Evolutionary conservation across 1,140 invertebrate species (phyloP), one percentile per base, ranked within the genome.

Genomic region (Drosophila oshimai): DNA sequence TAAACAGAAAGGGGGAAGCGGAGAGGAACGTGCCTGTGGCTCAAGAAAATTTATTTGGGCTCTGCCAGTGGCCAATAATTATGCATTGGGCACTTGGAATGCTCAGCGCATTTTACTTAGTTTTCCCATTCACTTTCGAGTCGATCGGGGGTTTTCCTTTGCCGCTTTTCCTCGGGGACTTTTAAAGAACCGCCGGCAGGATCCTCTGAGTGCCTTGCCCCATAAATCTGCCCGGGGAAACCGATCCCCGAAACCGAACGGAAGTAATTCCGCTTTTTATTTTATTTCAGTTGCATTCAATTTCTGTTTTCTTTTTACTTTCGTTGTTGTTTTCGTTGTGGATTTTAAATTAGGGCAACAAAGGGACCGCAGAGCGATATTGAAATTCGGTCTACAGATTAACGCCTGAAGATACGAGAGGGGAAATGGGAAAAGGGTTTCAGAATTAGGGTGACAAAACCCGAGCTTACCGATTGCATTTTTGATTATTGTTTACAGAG

Each of bases 271-370:
- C 60, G 58, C 69, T 75, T 73, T 68, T 51, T 60, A 60, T 76
- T 81, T 50, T 60, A 42, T 28, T 70, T 39, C 24, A 49, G 41
- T 71, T 73, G 58, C 44, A 33, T 72, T 67, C 49, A 33, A 44
- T 51, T 54, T 53, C 20, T 17, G 28, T 42, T 49, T 62, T 24
- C 34, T 39, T 49, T 53, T 44, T 49, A 18, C 24, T 42, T 50
- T 47, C 34, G 33, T 7, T 42, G 34, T 37, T 58, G 53, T 47
- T 67, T 65, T 49, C 29, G 33, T 36, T 73, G 39, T 62, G 46
- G 57, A 84, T 80, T 86, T 87, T 87, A 80, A 86, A 80, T 80
- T 86, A 76, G 76, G 55, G 36, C 81, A 53, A 68, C 81, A 86
- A 86, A 86, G 80, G 44, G 31, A 6, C 80, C 80, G 80, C 72